Evolutionary conservation across 2,113 vertebrate genomes (phyloP).

Genomic region (Alexandromys fortis): DNA sequence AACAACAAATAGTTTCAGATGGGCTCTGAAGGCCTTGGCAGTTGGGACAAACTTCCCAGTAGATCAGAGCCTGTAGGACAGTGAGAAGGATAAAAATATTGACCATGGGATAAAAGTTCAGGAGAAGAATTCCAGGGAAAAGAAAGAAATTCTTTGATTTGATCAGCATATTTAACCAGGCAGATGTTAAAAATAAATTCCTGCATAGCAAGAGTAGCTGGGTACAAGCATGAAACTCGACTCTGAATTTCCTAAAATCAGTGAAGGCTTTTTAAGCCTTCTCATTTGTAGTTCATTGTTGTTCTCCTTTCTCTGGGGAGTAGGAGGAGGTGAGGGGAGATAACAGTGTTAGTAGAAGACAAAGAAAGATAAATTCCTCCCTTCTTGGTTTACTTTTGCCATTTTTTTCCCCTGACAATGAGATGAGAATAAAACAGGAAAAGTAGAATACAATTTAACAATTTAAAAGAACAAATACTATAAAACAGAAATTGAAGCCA

Average conservation of each 20-base stretch:
- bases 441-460: not conserved
- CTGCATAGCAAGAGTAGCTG: not conserved
- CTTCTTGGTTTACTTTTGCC: not conserved
- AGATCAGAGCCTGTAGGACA: not conserved
- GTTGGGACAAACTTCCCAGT: not conserved
- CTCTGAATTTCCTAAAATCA: slow-evolving; percentile 7
- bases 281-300: not conserved
- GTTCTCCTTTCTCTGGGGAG: not conserved
- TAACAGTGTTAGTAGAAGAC: not conserved
- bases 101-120: not conserved
- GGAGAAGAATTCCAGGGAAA: not conserved
- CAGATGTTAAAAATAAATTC: not conserved
- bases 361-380: not conserved
- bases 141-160: not conserved
- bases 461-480: not conserved
- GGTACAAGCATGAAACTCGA: not conserved
- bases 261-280: not conserved
- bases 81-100: not conserved
- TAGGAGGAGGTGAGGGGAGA: not conserved
- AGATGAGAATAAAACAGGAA: not conserved
- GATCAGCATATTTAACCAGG: not conserved
- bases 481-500: slow-evolving; percentile 17
- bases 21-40: not conserved
- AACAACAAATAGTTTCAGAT: not conserved
- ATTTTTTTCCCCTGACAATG: not conserved